Evolutionary conservation across 2,797 vertebrate genomes (phyloP).

Genomic region (Squalus acanthias): DNA sequence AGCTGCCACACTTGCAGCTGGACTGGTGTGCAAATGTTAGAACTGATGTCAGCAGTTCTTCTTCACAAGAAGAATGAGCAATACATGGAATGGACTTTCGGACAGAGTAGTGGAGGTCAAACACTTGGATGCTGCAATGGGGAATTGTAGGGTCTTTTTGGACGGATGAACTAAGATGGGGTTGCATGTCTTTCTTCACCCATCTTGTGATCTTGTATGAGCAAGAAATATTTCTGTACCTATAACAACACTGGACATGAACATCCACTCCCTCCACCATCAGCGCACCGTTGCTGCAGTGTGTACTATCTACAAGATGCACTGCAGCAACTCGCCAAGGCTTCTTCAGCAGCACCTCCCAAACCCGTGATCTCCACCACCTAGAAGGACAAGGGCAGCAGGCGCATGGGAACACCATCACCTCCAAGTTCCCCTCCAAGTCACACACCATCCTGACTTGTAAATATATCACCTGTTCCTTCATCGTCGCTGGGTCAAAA

Average conservation of each 20-base stretch:
- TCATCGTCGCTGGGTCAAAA: background rate
- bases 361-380: background rate
- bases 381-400: background rate
- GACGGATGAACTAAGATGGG: background rate
- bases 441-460: background rate
- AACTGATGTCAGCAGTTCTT: background rate
- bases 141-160: too few species aligned
- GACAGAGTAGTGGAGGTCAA: background rate
- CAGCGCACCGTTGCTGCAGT: too few species aligned
- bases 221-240: background rate
- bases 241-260: background rate
- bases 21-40: background rate
- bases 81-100: background rate
- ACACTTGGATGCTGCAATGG: background rate
- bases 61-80: background rate
- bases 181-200: background rate
- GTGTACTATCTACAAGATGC: too few species aligned
- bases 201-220: background rate
- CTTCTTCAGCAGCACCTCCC: background rate
- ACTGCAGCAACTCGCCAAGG: background rate
- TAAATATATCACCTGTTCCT: background rate
- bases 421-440: background rate
- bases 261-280: too few species aligned
- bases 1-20: background rate
- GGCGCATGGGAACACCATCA: background rate